A percentile compares a stretch with the other conserved stretches of the same genome.
phyloP scores from a whole-genome alignment of 2,888 invertebrate species.

The Orthosia gracilis region DNA sequence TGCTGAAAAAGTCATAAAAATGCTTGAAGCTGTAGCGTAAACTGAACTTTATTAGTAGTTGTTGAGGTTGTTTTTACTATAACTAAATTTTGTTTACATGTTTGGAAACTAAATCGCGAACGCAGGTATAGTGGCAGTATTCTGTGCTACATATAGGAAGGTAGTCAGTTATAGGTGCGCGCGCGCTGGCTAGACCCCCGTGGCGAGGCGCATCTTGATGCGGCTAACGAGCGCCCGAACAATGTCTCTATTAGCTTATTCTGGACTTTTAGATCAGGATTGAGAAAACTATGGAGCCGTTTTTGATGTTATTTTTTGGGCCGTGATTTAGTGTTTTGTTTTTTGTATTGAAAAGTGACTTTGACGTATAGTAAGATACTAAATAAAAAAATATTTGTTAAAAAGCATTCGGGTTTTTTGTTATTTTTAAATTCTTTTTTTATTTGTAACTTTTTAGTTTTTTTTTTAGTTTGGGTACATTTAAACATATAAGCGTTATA shows the following conservation, averaged over 20 bases:
- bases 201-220: slow-evolving; percentile 85
- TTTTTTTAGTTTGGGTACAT: no score
- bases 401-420: no score
- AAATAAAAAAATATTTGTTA: no score
- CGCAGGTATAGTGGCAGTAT: slow-evolving; percentile 6
- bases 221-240: slow-evolving; percentile 87
- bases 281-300: slow-evolving; percentile 67
- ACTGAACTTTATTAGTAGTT: neutral
- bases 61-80: neutral
- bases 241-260: slow-evolving; percentile 91
- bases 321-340: neutral
- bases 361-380: neutral
- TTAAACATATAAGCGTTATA: no score
- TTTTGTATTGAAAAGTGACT: no score
- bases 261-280: slow-evolving; percentile 80
- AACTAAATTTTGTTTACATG: neutral
- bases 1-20: neutral
- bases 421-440: no score
- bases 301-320: slow-evolving; percentile 1
- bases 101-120: neutral
- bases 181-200: slow-evolving; percentile 79
- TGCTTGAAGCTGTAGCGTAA: neutral
- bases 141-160: slow-evolving; percentile 39
- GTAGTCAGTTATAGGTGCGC: slow-evolving; percentile 60
- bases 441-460: no score